Evolutionary conservation across 2,113 vertebrate species (phyloP).

Genomic region (Nesoenas mayeri): DNA sequence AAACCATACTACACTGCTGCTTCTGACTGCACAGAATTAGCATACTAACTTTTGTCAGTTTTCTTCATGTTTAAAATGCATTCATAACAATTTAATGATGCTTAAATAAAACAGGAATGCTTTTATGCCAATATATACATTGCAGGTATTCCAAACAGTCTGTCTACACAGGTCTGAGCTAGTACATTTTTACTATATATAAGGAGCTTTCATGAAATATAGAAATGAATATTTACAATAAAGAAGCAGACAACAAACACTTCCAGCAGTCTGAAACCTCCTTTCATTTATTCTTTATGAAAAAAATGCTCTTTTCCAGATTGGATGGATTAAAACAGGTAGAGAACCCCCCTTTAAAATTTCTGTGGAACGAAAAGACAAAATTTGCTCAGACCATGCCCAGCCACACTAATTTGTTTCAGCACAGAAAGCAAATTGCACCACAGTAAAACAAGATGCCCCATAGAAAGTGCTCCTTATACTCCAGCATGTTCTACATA

Average conservation of each 20-base stretch:
- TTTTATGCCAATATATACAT: neutral
- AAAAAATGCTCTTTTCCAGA: neutral
- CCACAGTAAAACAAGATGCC: neutral
- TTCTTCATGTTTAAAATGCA: neutral
- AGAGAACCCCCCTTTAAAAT: neutral
- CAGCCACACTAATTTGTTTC: neutral
- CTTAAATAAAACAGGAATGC: neutral
- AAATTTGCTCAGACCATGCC: neutral
- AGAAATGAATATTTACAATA: neutral
- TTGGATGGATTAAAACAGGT: rapidly evolving
- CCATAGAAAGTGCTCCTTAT: neutral
- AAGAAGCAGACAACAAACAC: neutral
- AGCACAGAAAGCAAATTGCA: neutral
- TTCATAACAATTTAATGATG: neutral
- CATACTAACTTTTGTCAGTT: neutral
- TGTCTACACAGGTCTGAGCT: neutral
- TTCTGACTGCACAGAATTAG: neutral
- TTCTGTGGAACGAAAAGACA: neutral
- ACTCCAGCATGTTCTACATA: neutral
- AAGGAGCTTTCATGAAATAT: neutral
- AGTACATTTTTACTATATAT: neutral
- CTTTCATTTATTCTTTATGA: neutral
- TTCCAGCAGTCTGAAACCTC: neutral
- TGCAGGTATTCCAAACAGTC: neutral
- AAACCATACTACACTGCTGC: neutral